A percentile compares a stretch with the other conserved stretches of the same genome.
phyloP scores from a whole-genome alignment of 2,888 invertebrate genomes.

The Synanthedon vespiformis region DNA sequence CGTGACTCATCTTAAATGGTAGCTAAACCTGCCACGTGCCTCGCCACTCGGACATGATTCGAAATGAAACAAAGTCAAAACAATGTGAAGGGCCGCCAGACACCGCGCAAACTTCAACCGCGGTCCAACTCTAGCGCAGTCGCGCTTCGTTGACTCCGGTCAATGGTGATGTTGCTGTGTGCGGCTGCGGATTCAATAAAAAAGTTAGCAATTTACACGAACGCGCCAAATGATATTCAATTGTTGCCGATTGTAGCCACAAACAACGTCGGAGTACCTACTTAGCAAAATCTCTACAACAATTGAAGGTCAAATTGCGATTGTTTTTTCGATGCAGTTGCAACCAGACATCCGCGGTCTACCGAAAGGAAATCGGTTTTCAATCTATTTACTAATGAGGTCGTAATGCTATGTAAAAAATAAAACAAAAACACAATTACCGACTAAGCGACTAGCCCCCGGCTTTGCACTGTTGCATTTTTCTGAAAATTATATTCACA shows the following conservation, averaged over 20 bases:
- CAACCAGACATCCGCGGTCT: slow-evolving; percentile 19
- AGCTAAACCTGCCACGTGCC: slow-evolving; percentile 46
- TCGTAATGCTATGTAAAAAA: slow-evolving; percentile 42
- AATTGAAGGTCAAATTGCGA: slow-evolving; percentile 38
- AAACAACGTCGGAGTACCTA: slow-evolving; percentile 8
- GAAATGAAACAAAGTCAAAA: slow-evolving; percentile 10
- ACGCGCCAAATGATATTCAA: slow-evolving; percentile 19
- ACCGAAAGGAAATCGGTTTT: slow-evolving; percentile 41
- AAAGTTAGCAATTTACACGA: slow-evolving; percentile 12
- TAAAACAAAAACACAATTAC: slow-evolving; percentile 38
- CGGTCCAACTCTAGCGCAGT: slow-evolving; percentile 8
- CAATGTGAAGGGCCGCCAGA: slow-evolving; percentile 7
- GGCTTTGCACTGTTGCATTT: no score
- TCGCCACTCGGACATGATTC: slow-evolving; percentile 13
- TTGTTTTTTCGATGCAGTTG: slow-evolving; percentile 42
- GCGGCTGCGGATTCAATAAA: slow-evolving; percentile 9
- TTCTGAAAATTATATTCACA: no score
- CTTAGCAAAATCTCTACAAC: slow-evolving; percentile 25
- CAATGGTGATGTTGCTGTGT: slow-evolving; percentile 10
- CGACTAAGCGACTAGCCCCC: slow-evolving; percentile 29
- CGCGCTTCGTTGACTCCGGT: slow-evolving; percentile 14
- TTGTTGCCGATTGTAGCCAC: slow-evolving; percentile 13
- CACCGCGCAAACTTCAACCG: slow-evolving; percentile 5
- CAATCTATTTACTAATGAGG: slow-evolving; percentile 41
- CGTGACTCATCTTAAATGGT: slow-evolving; percentile 67